Percentiles rank a stretch among this genome's conserved stretches.
phyloP scores from a whole-genome alignment of 2,888 invertebrate genomes.

The Nemotelus nigrinus region DNA sequence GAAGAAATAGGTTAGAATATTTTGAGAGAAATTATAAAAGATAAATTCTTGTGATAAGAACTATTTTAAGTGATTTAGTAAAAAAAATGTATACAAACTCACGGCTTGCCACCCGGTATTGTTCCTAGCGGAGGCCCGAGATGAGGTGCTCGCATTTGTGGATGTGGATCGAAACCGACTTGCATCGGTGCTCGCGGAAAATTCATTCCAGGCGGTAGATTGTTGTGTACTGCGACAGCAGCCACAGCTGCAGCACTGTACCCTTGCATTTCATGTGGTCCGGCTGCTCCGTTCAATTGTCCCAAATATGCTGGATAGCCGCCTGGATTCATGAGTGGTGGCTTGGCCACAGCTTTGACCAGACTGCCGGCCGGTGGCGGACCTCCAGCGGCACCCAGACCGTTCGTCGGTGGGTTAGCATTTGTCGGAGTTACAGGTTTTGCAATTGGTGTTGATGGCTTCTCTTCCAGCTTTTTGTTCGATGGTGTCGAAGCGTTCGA shows the following conservation, averaged over 20 bases:
- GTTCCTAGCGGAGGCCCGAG: constrained; percentile 66
- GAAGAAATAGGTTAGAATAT: background rate
- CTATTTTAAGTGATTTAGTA: background rate
- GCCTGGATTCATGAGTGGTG: constrained; percentile 54
- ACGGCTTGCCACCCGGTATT: constrained; percentile 88
- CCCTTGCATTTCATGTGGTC: constrained; percentile 71
- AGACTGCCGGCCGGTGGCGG: constrained; percentile 46
- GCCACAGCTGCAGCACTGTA: constrained; percentile 64
- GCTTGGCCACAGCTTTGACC: constrained; percentile 54
- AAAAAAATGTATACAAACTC: constrained; percentile 66
- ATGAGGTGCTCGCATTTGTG: constrained; percentile 70
- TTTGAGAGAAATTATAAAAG: background rate
- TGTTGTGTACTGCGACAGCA: constrained; percentile 71
- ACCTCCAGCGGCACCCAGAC: constrained; percentile 63
- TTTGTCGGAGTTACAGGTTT: constrained; percentile 90
- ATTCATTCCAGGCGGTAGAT: constrained; percentile 72
- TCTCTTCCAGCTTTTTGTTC: constrained; percentile 86
- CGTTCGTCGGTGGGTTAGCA: constrained; percentile 67
- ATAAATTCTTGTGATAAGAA: no score
- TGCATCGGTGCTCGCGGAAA: constrained; percentile 74
- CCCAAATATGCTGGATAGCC: constrained; percentile 72
- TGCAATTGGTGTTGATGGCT: constrained; percentile 89
- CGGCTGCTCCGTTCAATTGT: constrained; percentile 69
- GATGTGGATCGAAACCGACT: constrained; percentile 75
- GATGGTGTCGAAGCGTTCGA: constrained; percentile 92